phyloP scores from a whole-genome alignment of 1,140 invertebrate species.

The Tetraneura akinire region DNA sequence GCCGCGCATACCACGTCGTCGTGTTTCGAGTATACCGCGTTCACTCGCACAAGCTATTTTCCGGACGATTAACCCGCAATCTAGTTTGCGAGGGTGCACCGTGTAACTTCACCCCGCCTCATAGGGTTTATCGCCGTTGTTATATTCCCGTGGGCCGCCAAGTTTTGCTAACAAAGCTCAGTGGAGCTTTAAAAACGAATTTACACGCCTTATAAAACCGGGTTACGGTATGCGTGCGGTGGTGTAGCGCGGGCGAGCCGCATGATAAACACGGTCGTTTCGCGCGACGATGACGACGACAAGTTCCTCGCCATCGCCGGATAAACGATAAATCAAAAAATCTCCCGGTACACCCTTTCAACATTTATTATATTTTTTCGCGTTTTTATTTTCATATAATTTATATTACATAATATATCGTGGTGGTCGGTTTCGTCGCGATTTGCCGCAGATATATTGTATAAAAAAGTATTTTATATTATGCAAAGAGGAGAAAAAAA shows the following conservation, averaged over 20 bases:
- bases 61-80: conserved; percentile 50
- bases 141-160: neutral
- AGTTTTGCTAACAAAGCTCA: conserved; percentile 48
- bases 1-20: conserved; percentile 31
- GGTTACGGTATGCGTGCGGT: too few species aligned
- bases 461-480: too few species aligned
- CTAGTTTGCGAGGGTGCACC: conserved; percentile 41
- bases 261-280: conserved; percentile 42
- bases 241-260: neutral
- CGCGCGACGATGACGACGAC: neutral
- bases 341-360: neutral
- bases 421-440: too few species aligned
- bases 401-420: too few species aligned
- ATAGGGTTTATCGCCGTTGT: neutral
- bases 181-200: conserved; percentile 47
- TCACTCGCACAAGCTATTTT: conserved; percentile 45
- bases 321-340: conserved; percentile 27
- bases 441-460: too few species aligned
- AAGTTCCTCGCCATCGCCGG: neutral
- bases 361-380: neutral
- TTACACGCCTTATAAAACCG: conserved; percentile 34
- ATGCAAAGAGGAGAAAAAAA: too few species aligned
- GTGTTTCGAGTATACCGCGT: neutral
- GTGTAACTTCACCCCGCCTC: neutral
- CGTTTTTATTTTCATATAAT: neutral